Conservation (phyloP, 2,113 vertebrate species). For the Cyanoderma ruficeps region DNA sequence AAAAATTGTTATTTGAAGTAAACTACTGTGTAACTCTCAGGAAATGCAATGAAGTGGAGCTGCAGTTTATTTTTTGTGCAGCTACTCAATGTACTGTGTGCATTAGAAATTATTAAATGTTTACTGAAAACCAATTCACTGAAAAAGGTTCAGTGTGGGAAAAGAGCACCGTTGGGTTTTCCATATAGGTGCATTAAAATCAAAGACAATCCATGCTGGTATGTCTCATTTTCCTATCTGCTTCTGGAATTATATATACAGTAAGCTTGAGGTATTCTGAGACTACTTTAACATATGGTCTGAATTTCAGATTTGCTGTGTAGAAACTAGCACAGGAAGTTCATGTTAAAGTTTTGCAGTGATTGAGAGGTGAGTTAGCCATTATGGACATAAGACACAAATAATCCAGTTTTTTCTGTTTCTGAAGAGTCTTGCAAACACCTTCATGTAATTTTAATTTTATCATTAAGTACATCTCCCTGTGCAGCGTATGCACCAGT, state of each 20-base stretch:
- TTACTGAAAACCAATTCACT: neutral
- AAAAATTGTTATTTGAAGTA: neutral
- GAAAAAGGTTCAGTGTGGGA: neutral
- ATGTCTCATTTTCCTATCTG: neutral
- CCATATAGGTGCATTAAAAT: neutral
- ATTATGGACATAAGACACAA: neutral
- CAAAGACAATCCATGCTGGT: neutral
- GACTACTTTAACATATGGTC: neutral
- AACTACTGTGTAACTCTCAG: neutral
- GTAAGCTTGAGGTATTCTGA: neutral
- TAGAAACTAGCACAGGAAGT: neutral
- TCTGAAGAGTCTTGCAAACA: neutral
- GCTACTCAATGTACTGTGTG: neutral
- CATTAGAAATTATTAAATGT: neutral
- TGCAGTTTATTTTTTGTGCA: neutral
- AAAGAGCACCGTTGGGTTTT: neutral
- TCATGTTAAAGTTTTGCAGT: neutral
- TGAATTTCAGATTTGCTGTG: neutral
- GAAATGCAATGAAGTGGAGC: neutral
- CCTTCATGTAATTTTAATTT: neutral
- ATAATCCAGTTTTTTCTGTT: neutral
- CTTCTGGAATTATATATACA: neutral
- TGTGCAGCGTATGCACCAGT: neutral
- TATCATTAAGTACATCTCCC: neutral
- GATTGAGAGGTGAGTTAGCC: neutral